Percentiles rank a stretch among this genome's conserved stretches.
These are phyloP conservation scores for Germaria angustata DNA, from an alignment of 2,888 invertebrate species.

Conservation along the genomic window DNA sequence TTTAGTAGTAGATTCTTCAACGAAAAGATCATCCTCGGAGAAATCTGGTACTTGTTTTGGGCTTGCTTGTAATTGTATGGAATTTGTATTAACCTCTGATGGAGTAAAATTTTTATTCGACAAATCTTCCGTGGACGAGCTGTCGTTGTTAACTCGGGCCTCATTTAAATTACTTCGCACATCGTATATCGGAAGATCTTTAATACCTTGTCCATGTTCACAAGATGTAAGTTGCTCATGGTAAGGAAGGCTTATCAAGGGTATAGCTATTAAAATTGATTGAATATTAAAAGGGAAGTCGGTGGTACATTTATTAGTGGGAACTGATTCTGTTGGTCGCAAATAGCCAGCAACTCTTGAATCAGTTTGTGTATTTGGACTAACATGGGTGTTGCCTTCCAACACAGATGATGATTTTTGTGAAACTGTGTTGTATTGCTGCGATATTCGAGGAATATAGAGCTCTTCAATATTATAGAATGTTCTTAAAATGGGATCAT, in stretches of 20 bases:
- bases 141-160: background rate
- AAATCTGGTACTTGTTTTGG: background rate
- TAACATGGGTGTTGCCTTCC: background rate
- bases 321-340: background rate
- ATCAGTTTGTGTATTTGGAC: background rate
- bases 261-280: slow-evolving; percentile 45
- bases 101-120: background rate
- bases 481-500: slow-evolving; percentile 51
- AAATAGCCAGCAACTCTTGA: background rate
- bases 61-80: background rate
- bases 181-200: background rate
- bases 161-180: background rate
- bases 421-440: background rate
- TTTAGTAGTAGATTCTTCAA: slow-evolving; percentile 5
- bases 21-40: slow-evolving; percentile 24
- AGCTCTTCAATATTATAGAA: slow-evolving; percentile 26
- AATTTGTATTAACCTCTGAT: background rate
- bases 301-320: background rate
- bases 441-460: background rate
- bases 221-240: background rate
- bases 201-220: background rate
- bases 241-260: background rate
- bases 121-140: background rate
- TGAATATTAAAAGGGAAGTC: background rate
- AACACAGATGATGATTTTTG: background rate